These are phyloP conservation scores for Drusus annulatus DNA, from an alignment of 1,140 invertebrate genomes.

Conservation along the genomic window DNA sequence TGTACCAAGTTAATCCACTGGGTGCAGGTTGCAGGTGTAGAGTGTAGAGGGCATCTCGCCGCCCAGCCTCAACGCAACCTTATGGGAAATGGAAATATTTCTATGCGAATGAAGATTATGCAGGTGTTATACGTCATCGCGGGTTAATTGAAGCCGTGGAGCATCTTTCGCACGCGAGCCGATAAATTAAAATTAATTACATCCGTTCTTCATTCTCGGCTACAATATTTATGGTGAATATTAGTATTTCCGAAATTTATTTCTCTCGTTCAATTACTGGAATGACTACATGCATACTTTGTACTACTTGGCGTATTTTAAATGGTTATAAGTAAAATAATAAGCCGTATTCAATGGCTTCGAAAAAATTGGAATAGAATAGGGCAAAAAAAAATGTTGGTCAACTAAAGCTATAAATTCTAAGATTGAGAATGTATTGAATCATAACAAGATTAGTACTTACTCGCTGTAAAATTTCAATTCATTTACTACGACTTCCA, in stretches of 20 bases:
- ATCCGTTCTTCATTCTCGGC: not conserved
- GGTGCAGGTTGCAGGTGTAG: conserved; percentile 16
- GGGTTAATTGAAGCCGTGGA: conserved; percentile 38
- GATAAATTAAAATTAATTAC: conserved; percentile 28
- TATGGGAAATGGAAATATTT: conserved; percentile 44
- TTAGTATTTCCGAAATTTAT: conserved; percentile 1
- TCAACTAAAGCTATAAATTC: no score
- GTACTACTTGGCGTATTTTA: not conserved
- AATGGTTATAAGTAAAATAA: no score
- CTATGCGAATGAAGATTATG: conserved; percentile 14
- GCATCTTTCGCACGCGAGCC: conserved; percentile 32
- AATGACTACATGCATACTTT: conserved; percentile 7
- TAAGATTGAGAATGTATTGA: no score
- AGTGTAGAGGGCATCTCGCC: conserved; percentile 5
- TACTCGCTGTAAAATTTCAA: no score
- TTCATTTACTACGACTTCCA: no score
- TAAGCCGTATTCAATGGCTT: no score
- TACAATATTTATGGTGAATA: conserved; percentile 3
- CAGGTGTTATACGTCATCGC: conserved; percentile 43
- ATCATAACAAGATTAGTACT: no score
- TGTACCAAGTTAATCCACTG: not conserved
- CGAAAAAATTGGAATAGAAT: no score
- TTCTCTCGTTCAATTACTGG: conserved; percentile 9
- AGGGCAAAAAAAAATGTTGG: no score
- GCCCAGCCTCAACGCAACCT: not conserved